Evolutionary conservation across 2,797 vertebrate genomes (phyloP).

Genomic region (Sebastiscus tertius): DNA sequence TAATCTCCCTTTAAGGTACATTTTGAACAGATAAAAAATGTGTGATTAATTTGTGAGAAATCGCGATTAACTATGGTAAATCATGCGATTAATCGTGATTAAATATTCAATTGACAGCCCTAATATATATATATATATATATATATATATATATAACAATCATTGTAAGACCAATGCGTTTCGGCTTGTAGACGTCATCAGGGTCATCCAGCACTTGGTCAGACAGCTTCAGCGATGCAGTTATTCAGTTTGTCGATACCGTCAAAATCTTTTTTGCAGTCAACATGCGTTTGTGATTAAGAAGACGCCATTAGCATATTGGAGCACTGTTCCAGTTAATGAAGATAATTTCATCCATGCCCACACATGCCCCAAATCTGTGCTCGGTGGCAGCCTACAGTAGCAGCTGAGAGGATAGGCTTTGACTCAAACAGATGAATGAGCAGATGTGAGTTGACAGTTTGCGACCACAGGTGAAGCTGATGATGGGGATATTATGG

Average conservation of each 20-base stretch:
- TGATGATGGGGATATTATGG: conserved; percentile 41
- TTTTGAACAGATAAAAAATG: too few species aligned
- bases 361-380: conserved; percentile 62
- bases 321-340: conserved; percentile 71
- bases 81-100: too few species aligned
- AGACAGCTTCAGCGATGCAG: conserved; percentile 38
- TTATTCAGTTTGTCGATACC: conserved; percentile 48
- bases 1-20: too few species aligned
- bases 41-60: too few species aligned
- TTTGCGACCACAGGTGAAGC: conserved; percentile 64
- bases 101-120: too few species aligned
- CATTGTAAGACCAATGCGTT: background rate
- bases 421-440: conserved; percentile 67
- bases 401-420: conserved; percentile 61
- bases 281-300: conserved; percentile 66
- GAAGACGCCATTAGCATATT: conserved; percentile 71
- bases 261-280: conserved; percentile 62
- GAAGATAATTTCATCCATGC: conserved; percentile 75
- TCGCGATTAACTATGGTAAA: too few species aligned
- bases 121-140: too few species aligned
- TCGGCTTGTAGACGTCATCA: background rate
- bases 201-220: background rate
- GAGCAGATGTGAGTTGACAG: conserved; percentile 71
- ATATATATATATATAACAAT: background rate
- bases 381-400: conserved; percentile 55